Evolutionary conservation across 2,888 invertebrate species (phyloP).

Genomic region (Stegana nigrithorax): DNA sequence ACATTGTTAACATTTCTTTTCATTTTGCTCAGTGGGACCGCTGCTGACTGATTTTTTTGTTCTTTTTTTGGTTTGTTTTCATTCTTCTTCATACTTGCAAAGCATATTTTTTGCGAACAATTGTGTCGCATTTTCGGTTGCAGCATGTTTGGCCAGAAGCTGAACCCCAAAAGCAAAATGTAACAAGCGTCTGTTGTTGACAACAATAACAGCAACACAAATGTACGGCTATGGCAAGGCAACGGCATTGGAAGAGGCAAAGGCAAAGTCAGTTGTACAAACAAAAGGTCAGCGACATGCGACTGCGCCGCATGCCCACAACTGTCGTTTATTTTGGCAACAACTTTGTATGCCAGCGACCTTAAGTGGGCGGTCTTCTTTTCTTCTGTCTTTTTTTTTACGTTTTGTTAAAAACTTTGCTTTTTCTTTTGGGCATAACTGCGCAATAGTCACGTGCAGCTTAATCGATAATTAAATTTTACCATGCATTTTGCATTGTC

Average conservation of each 20-base stretch:
- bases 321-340: background rate
- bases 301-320: too few relatives aligned
- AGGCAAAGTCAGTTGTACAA: too few relatives aligned
- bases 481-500: background rate
- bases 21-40: background rate
- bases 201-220: background rate
- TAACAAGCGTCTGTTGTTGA: slow-evolving; percentile 1
- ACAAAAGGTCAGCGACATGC: too few relatives aligned
- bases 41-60: background rate
- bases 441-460: too few relatives aligned
- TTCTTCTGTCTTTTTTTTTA: too few relatives aligned
- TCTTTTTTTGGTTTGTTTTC: background rate
- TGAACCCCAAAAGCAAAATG: background rate
- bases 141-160: slow-evolving; percentile 4
- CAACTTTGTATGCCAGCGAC: background rate
- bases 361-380: too few relatives aligned
- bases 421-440: too few relatives aligned
- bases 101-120: too few relatives aligned
- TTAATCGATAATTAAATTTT: background rate
- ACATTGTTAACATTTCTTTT: slow-evolving; percentile 7
- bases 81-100: background rate
- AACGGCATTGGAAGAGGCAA: too few relatives aligned
- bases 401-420: too few relatives aligned
- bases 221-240: too few relatives aligned
- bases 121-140: too few relatives aligned